A percentile compares a stretch with the other conserved stretches of the same genome.
Evolutionary conservation across 2,113 vertebrate species (phyloP).

Genomic region (Crotalus viridis): DNA sequence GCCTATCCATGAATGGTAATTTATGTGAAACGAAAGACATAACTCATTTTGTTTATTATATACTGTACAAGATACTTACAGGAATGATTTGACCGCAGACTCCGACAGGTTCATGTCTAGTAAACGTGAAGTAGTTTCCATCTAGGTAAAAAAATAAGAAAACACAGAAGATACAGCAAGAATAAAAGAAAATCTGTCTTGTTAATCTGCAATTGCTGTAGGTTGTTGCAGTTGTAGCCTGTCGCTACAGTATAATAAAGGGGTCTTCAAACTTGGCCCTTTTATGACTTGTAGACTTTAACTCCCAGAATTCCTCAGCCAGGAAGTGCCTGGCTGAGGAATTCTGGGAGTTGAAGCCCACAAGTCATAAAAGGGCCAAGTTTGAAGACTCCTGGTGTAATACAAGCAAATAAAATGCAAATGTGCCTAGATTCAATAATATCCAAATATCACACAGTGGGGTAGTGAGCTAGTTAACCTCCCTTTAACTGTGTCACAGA

Average conservation of each 20-base stretch:
- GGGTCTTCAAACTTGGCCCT: too few species aligned
- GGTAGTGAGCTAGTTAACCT: background rate
- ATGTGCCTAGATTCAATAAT: constrained; percentile 49
- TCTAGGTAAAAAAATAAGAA: constrained; percentile 69
- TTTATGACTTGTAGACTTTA: too few species aligned
- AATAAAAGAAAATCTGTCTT: background rate
- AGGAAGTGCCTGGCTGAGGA: too few species aligned
- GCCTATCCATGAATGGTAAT: background rate
- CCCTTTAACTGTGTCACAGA: background rate
- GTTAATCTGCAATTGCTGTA: background rate
- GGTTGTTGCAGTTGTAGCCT: constrained; percentile 10
- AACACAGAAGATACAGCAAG: constrained; percentile 15
- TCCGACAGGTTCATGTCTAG: constrained; percentile 84
- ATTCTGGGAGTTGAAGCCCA: too few species aligned
- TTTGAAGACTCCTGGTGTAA: too few species aligned
- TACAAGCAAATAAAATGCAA: constrained; percentile 4
- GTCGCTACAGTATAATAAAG: constrained; percentile 13
- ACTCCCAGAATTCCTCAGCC: too few species aligned
- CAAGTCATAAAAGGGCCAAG: too few species aligned
- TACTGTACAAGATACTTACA: constrained; percentile 72
- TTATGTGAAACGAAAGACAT: background rate
- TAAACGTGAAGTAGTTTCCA: constrained; percentile 85
- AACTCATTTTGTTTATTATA: background rate
- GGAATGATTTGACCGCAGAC: constrained; percentile 90
- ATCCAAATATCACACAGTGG: constrained; percentile 6